These are phyloP conservation scores for Cherax destructor DNA, from an alignment of 1,140 invertebrate species.

Conservation along the genomic window DNA sequence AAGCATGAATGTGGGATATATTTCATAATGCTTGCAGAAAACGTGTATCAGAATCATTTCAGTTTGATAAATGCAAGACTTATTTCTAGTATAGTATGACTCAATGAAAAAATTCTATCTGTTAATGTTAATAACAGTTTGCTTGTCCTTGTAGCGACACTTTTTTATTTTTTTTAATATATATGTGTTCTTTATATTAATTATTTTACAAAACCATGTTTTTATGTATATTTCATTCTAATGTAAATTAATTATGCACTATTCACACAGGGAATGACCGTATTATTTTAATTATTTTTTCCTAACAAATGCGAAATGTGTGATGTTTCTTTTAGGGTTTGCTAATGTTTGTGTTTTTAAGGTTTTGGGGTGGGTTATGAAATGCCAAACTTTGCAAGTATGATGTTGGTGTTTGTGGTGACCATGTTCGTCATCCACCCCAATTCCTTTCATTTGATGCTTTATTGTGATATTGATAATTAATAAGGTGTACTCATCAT, in stretches of 20 bases:
- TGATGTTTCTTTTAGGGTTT: neutral
- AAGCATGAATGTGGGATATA: neutral
- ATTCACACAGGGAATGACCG: neutral
- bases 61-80: neutral
- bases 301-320: neutral
- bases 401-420: neutral
- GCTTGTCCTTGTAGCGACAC: neutral
- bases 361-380: slow-evolving; percentile 7
- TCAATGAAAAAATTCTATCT: neutral
- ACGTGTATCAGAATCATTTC: neutral
- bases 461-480: slow-evolving; percentile 63
- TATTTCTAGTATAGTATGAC: neutral
- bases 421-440: neutral
- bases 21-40: neutral
- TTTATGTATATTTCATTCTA: neutral
- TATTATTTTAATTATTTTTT: neutral
- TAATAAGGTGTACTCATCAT: slow-evolving; percentile 39
- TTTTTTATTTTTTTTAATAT: neutral
- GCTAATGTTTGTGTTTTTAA: neutral
- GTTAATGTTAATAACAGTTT: neutral
- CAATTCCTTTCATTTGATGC: slow-evolving; percentile 28
- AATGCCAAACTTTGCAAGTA: neutral
- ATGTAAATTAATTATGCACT: neutral
- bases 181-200: neutral
- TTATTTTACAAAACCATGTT: neutral